phyloP scores from a whole-genome alignment of 2,113 vertebrate species.

The Poecilia latipinna region DNA sequence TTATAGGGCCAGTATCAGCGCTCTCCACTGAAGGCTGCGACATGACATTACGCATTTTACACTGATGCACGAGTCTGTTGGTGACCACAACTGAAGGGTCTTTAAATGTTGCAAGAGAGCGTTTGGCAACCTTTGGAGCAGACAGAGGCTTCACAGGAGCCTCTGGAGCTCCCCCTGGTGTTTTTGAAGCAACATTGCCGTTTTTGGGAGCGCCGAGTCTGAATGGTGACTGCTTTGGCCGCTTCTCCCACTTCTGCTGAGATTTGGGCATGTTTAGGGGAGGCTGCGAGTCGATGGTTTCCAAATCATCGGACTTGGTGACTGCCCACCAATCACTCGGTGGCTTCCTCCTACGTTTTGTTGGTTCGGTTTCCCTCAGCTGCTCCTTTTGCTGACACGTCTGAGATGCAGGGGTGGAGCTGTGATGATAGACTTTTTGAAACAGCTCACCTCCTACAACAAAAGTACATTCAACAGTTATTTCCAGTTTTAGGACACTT shows the following conservation, averaged over 20 bases:
- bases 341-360: conserved; percentile 56
- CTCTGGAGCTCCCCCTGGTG: conserved; percentile 15
- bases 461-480: conserved; percentile 2
- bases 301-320: neutral
- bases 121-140: conserved; percentile 51
- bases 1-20: neutral
- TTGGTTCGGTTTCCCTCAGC: neutral
- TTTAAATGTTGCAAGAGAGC: conserved; percentile 51
- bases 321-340: conserved; percentile 59
- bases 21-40: neutral
- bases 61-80: neutral
- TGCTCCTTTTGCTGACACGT: neutral
- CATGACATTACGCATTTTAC: neutral
- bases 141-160: neutral
- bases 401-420: neutral
- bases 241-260: neutral
- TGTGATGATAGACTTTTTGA: conserved; percentile 35
- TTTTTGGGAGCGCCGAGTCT: conserved; percentile 24
- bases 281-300: neutral
- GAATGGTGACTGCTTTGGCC: conserved; percentile 9
- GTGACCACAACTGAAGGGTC: conserved; percentile 12
- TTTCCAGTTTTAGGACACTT: neutral
- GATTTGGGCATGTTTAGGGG: conserved; percentile 14
- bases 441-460: conserved; percentile 58
- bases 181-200: neutral